Conservation (phyloP, 2,113 vertebrate genomes). For the Hippocampus comes region DNA sequence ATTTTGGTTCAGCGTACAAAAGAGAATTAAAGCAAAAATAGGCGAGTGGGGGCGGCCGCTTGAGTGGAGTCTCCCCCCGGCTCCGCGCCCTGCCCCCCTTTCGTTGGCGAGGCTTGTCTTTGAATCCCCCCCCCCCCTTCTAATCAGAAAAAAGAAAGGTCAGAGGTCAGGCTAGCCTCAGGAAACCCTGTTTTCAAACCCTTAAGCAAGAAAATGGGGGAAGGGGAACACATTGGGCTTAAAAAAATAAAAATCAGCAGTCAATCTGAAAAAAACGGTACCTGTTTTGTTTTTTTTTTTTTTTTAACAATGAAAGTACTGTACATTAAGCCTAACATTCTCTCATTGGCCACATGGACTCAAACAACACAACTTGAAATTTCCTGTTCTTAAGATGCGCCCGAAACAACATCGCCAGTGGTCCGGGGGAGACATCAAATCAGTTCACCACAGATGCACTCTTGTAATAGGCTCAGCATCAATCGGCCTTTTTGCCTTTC, state of each 20-base stretch:
- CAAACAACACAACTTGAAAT: conserved; percentile 42
- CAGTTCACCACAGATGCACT: not conserved
- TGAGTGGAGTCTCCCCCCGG: conserved; percentile 34
- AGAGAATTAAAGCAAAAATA: conserved; percentile 68
- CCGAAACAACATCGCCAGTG: conserved; percentile 6
- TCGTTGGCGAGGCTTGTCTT: conserved; percentile 53
- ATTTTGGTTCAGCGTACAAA: conserved; percentile 79
- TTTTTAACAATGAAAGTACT: conserved; percentile 61
- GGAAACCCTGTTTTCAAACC: conserved; percentile 77
- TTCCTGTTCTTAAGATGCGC: conserved; percentile 32
- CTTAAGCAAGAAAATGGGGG: conserved; percentile 54
- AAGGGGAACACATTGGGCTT: conserved; percentile 35
- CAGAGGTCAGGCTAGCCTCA: conserved; percentile 70
- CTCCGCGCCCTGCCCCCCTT: conserved; percentile 31
- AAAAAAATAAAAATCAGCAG: conserved; percentile 53
- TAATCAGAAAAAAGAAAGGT: conserved; percentile 63
- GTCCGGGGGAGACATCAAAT: no score
- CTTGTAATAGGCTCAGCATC: not conserved
- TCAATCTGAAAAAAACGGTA: conserved; percentile 61
- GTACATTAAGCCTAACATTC: conserved; percentile 66
- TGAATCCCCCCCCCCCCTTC: conserved; percentile 42
- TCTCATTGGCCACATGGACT: conserved; percentile 46
- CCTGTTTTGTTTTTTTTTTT: conserved; percentile 43
- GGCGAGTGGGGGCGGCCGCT: conserved; percentile 48
- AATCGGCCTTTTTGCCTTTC: not conserved